phyloP scores from a whole-genome alignment of 2,113 vertebrate genomes.

The Petroica traversi region DNA sequence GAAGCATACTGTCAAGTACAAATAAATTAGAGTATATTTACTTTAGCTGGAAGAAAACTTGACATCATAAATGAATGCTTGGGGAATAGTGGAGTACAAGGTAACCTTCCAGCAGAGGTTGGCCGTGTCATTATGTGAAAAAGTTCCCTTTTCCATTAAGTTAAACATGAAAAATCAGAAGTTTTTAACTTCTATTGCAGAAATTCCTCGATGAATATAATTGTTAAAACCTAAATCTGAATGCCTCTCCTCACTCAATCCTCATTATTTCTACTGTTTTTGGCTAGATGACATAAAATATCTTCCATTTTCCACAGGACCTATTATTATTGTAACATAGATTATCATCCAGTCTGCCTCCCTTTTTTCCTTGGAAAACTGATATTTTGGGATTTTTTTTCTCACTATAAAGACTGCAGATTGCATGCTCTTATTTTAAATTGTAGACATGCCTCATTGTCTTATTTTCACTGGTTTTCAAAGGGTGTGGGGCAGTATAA shows the following conservation, averaged over 20 bases:
- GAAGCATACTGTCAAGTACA: background rate
- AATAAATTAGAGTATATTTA: slow-evolving; percentile 20
- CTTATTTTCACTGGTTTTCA: background rate
- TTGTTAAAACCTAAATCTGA: background rate
- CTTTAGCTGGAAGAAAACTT: background rate
- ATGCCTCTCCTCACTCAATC: background rate
- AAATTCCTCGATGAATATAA: background rate
- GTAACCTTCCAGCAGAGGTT: background rate
- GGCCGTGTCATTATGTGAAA: background rate
- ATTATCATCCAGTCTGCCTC: background rate
- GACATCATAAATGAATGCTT: background rate
- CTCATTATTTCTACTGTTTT: background rate
- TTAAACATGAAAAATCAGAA: background rate
- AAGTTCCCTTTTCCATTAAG: background rate
- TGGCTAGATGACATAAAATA: background rate
- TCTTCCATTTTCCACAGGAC: background rate
- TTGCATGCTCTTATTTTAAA: background rate
- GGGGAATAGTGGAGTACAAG: background rate
- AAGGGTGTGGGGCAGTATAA: background rate
- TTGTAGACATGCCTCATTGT: background rate
- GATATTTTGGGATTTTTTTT: background rate
- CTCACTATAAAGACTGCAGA: background rate
- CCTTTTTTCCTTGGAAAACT: background rate
- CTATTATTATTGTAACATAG: background rate
- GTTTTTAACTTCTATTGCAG: background rate